Evolutionary conservation across 2,888 invertebrate species (phyloP).

Genomic region (Phyllotreta cruciferae): DNA sequence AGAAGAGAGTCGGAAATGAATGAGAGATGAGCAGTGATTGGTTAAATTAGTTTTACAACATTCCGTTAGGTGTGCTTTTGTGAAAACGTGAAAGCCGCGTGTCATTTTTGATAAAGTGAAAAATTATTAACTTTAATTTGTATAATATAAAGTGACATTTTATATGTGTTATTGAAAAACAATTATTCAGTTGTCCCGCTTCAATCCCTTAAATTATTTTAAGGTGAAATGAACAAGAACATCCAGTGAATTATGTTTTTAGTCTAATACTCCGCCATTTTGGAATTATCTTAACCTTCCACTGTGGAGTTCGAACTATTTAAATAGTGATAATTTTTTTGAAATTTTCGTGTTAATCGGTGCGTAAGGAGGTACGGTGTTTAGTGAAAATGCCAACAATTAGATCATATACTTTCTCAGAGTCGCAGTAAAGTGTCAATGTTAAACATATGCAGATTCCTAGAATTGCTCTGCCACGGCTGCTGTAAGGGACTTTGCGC

Average conservation of each 20-base stretch:
- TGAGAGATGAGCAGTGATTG: constrained; percentile 33
- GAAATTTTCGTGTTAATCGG: constrained; percentile 49
- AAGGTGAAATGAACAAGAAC: constrained; percentile 38
- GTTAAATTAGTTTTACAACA: constrained; percentile 48
- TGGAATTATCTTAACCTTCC: constrained; percentile 62
- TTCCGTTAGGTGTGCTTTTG: constrained; percentile 56
- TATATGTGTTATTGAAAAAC: constrained; percentile 48
- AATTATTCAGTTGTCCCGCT: constrained; percentile 41
- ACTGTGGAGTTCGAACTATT: constrained; percentile 52
- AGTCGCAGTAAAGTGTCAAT: constrained; percentile 55
- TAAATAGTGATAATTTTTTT: constrained; percentile 47
- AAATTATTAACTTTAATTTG: constrained; percentile 54
- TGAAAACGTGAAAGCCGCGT: constrained; percentile 63
- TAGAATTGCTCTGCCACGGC: constrained; percentile 64
- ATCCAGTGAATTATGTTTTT: constrained; percentile 57
- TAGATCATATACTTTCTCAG: constrained; percentile 45
- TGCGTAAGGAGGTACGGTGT: constrained; percentile 43
- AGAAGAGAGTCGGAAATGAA: constrained; percentile 17
- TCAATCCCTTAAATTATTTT: constrained; percentile 39
- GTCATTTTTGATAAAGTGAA: constrained; percentile 59
- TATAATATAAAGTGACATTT: constrained; percentile 57
- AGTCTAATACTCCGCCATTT: constrained; percentile 61
- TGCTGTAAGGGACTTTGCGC: constrained; percentile 67
- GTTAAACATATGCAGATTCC: constrained; percentile 59
- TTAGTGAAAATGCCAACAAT: constrained; percentile 48